Percentiles rank a stretch among this genome's conserved stretches.
Evolutionary conservation across 1,140 invertebrate genomes (phyloP).

Genomic region (Hypsibius dujardini): DNA sequence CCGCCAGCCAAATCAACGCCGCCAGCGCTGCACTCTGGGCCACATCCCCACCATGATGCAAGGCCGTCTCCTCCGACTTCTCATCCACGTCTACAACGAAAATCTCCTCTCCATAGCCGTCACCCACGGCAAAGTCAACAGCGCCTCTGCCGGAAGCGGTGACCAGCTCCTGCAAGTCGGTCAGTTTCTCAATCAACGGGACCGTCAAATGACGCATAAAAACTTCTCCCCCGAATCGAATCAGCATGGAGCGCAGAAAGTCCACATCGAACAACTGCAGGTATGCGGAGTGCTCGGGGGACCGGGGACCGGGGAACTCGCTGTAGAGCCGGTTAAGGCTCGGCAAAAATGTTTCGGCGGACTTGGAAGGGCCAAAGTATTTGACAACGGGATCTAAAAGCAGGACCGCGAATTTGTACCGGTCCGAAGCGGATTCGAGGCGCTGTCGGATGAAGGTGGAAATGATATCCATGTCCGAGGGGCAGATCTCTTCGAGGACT

Average conservation of each 20-base stretch:
- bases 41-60: not conserved
- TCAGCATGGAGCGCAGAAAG: not conserved
- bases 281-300: not conserved
- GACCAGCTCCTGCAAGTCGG: not conserved
- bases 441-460: not conserved
- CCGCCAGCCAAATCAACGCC: constrained; percentile 62
- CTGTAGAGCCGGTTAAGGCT: not conserved
- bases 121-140: not conserved
- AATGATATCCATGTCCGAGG: not conserved
- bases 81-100: not conserved
- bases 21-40: not conserved
- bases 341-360: not conserved
- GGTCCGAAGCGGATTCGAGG: not conserved
- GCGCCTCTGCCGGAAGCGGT: not conserved
- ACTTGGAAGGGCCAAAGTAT: not conserved
- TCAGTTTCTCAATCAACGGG: constrained; percentile 13
- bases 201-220: not conserved
- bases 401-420: not conserved
- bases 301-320: not conserved
- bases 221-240: not conserved
- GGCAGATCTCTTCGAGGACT: not conserved
- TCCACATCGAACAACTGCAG: not conserved
- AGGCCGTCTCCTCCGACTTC: not conserved
- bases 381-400: not conserved
- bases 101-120: not conserved